phyloP scores from a whole-genome alignment of 2,888 invertebrate species.

The Helobdella robusta region DNA sequence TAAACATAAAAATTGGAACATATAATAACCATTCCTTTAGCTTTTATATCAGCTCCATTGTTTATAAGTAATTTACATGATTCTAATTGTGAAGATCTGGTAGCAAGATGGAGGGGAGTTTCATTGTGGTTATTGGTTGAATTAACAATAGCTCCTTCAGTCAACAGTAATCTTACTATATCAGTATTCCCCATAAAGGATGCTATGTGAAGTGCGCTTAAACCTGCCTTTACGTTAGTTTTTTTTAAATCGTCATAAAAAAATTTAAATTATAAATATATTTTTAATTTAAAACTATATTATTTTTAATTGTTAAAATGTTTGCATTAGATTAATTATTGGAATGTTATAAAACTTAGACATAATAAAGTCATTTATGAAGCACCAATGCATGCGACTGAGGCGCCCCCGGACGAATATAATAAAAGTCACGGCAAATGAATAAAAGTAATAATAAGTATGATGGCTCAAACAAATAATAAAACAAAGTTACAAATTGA shows the following conservation, averaged over 20 bases:
- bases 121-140: constrained; percentile 17
- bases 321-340: too few relatives aligned
- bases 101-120: constrained; percentile 65
- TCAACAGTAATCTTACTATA: constrained; percentile 14
- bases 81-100: constrained; percentile 26
- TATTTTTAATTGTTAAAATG: neutral
- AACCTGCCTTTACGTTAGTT: constrained; percentile 26
- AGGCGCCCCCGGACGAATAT: too few relatives aligned
- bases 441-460: too few relatives aligned
- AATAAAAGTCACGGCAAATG: too few relatives aligned
- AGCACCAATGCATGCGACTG: too few relatives aligned
- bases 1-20: neutral
- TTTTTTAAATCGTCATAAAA: neutral
- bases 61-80: constrained; percentile 19
- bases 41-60: constrained; percentile 21
- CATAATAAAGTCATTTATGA: too few relatives aligned
- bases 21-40: constrained; percentile 23
- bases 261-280: neutral
- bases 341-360: too few relatives aligned
- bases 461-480: too few relatives aligned
- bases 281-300: neutral
- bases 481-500: too few relatives aligned
- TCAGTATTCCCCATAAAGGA: constrained; percentile 27
- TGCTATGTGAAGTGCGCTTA: constrained; percentile 28
- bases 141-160: constrained; percentile 25